These are phyloP conservation scores for Druon quercuslanigerum DNA, from an alignment of 1,140 invertebrate genomes.

Conservation along the genomic window DNA sequence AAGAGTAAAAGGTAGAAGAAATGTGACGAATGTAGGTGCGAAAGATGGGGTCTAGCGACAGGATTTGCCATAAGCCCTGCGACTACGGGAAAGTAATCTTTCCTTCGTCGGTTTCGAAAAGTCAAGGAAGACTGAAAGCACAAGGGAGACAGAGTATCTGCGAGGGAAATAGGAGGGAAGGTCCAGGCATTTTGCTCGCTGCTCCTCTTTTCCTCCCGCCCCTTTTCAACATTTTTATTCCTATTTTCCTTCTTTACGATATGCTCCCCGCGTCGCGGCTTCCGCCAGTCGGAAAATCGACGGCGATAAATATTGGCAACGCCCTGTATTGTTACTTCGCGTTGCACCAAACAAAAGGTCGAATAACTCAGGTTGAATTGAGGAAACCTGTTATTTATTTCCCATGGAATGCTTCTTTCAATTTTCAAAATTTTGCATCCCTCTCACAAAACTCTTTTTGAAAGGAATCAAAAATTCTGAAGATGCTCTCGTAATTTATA, in stretches of 20 bases:
- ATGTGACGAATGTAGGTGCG: slow-evolving; percentile 27
- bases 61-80: slow-evolving; percentile 26
- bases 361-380: slow-evolving; percentile 53
- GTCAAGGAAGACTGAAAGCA: neutral
- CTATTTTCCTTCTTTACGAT: slow-evolving; percentile 11
- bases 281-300: slow-evolving; percentile 49
- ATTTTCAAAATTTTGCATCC: slow-evolving; percentile 21
- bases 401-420: slow-evolving; percentile 16
- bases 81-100: slow-evolving; percentile 46
- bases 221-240: slow-evolving; percentile 10
- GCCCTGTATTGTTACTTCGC: slow-evolving; percentile 55
- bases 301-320: slow-evolving; percentile 57
- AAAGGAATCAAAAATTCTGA: neutral
- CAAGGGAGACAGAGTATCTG: too few species aligned
- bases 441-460: slow-evolving; percentile 30
- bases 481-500: too few species aligned
- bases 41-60: slow-evolving; percentile 27
- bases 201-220: neutral
- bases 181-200: slow-evolving; percentile 41
- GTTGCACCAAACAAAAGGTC: slow-evolving; percentile 57
- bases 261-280: slow-evolving; percentile 24
- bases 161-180: slow-evolving; percentile 4
- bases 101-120: slow-evolving; percentile 44
- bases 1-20: slow-evolving; percentile 17
- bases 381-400: slow-evolving; percentile 51